Percentiles rank a stretch among this genome's conserved stretches.
These are phyloP conservation scores for Branchinecta lindahli DNA, from an alignment of 1,140 invertebrate species.

Conservation along the genomic window DNA sequence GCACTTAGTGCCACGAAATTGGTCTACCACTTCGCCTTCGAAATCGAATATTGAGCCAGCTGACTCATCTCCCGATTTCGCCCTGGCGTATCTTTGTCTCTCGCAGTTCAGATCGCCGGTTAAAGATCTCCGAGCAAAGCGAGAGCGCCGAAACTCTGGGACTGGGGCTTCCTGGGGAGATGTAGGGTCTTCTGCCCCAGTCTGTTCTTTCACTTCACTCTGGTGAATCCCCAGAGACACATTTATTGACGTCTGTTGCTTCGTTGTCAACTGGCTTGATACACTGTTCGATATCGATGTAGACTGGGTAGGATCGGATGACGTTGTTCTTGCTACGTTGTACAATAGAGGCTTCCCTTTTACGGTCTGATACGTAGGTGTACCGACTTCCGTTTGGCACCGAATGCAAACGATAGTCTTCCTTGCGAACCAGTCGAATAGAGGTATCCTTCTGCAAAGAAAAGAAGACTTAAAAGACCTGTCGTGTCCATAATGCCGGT, in stretches of 20 bases:
- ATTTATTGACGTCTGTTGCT: too few relatives aligned
- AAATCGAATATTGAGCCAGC: too few relatives aligned
- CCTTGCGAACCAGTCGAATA: slow-evolving; percentile 1
- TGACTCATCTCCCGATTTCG: too few relatives aligned
- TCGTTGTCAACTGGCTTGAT: background rate
- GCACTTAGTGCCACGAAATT: too few relatives aligned
- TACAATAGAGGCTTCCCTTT: background rate
- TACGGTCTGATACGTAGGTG: background rate
- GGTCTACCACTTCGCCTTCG: too few relatives aligned
- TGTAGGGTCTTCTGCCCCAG: too few relatives aligned
- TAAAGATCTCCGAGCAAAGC: too few relatives aligned
- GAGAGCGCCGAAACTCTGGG: too few relatives aligned
- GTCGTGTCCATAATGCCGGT: too few relatives aligned
- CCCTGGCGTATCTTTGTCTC: background rate
- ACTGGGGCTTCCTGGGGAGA: too few relatives aligned
- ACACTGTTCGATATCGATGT: background rate
- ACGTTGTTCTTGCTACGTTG: background rate
- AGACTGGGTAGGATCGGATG: background rate
- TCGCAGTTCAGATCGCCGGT: background rate
- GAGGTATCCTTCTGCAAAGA: slow-evolving; percentile 2
- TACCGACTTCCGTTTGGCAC: background rate
- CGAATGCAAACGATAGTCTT: background rate
- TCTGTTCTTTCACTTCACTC: too few relatives aligned
- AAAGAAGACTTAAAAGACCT: background rate
- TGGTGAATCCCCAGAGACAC: too few relatives aligned